A percentile compares a stretch with the other conserved stretches of the same genome.
Evolutionary conservation across 2,797 vertebrate genomes (phyloP).

Genomic region (Zonotrichia albicollis): DNA sequence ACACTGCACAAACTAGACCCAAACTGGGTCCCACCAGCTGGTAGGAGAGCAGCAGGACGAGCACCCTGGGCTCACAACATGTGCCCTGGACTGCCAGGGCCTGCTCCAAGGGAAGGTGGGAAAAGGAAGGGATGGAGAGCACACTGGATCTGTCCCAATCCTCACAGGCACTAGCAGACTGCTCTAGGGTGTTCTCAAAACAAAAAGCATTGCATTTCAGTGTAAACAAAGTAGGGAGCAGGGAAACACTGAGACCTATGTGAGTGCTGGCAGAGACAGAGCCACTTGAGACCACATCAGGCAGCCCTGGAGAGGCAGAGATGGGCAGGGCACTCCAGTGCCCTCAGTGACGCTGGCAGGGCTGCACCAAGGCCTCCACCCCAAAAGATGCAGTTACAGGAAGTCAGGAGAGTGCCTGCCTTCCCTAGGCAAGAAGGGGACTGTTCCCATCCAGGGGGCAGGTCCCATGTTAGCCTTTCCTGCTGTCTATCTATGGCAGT

Average conservation of each 20-base stretch:
- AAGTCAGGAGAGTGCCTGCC: neutral
- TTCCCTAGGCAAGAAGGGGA: neutral
- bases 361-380: neutral
- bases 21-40: neutral
- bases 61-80: accelerated
- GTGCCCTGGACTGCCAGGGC: neutral
- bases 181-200: neutral
- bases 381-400: neutral
- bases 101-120: neutral
- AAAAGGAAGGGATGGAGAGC: neutral
- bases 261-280: neutral
- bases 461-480: neutral
- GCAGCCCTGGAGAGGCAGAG: neutral
- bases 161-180: neutral
- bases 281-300: neutral
- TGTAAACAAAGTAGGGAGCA: neutral
- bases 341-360: neutral
- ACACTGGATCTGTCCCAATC: neutral
- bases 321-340: neutral
- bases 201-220: neutral
- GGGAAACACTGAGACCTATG: neutral
- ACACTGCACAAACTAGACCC: neutral
- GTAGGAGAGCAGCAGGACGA: neutral
- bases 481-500: neutral
- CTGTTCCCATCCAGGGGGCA: neutral